phyloP scores from a whole-genome alignment of 2,888 invertebrate species.

The Byasa hedistus region DNA sequence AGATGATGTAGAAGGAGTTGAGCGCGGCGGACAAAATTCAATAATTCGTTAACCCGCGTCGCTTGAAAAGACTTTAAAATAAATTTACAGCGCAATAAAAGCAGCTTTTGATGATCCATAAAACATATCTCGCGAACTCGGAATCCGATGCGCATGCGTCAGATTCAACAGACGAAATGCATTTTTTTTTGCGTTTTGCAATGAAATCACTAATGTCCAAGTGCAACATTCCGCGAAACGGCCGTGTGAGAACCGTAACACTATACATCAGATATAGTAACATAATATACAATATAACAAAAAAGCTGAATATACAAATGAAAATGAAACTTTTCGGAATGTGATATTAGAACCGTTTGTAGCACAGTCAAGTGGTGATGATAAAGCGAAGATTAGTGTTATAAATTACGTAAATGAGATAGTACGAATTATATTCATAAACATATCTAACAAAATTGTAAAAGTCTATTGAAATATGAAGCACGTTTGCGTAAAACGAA shows the following conservation, averaged over 20 bases:
- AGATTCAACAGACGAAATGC: background rate
- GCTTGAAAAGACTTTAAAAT: constrained; percentile 17
- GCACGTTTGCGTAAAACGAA: constrained; percentile 5
- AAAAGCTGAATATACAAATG: too few relatives aligned
- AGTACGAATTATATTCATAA: too few relatives aligned
- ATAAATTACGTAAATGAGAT: too few relatives aligned
- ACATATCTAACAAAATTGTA: too few relatives aligned
- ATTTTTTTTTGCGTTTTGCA: background rate
- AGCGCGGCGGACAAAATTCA: background rate
- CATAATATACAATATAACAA: too few relatives aligned
- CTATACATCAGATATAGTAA: background rate
- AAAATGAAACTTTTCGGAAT: too few relatives aligned
- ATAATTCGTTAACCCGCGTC: background rate
- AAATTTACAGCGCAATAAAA: constrained; percentile 22
- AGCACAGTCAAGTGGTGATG: too few relatives aligned
- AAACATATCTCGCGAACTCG: constrained; percentile 10
- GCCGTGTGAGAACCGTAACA: background rate
- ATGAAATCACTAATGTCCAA: background rate
- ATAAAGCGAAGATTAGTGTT: too few relatives aligned
- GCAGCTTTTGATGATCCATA: constrained; percentile 26
- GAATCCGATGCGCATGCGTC: constrained; percentile 5
- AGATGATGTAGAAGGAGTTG: background rate
- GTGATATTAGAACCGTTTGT: too few relatives aligned
- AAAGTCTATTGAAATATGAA: constrained; percentile 1
- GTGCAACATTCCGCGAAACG: background rate